These are phyloP conservation scores for Dolichopus griseipennis DNA, from an alignment of 2,888 invertebrate genomes.

Conservation along the genomic window DNA sequence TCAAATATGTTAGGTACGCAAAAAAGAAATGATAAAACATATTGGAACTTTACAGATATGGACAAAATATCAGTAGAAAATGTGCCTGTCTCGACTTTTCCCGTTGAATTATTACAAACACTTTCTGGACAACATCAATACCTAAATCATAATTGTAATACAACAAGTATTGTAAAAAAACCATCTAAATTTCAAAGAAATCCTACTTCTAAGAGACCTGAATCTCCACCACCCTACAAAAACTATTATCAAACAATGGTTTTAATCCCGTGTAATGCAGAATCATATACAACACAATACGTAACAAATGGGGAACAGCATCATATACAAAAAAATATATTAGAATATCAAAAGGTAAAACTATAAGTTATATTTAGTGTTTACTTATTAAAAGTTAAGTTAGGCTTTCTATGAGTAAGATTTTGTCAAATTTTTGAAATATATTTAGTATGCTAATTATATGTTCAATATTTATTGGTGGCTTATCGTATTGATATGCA, in stretches of 20 bases:
- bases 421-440: too few species aligned
- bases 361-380: too few species aligned
- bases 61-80: not conserved
- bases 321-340: constrained; percentile 41
- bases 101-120: constrained; percentile 40
- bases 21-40: not conserved
- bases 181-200: constrained; percentile 41
- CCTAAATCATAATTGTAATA: constrained; percentile 41
- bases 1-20: not conserved
- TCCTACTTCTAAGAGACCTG: constrained; percentile 47
- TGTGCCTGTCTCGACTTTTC: constrained; percentile 35
- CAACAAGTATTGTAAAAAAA: constrained; percentile 35
- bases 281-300: constrained; percentile 41
- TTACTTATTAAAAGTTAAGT: too few species aligned
- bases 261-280: constrained; percentile 56
- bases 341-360: constrained; percentile 44
- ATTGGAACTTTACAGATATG: not conserved
- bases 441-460: too few species aligned
- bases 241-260: constrained; percentile 61
- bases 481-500: too few species aligned
- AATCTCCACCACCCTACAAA: constrained; percentile 61
- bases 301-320: constrained; percentile 36
- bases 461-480: too few species aligned
- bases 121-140: constrained; percentile 39
- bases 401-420: too few species aligned